Evolutionary conservation across 2,113 vertebrate genomes (phyloP).

Genomic region (Megaleporinus macrocephalus): DNA sequence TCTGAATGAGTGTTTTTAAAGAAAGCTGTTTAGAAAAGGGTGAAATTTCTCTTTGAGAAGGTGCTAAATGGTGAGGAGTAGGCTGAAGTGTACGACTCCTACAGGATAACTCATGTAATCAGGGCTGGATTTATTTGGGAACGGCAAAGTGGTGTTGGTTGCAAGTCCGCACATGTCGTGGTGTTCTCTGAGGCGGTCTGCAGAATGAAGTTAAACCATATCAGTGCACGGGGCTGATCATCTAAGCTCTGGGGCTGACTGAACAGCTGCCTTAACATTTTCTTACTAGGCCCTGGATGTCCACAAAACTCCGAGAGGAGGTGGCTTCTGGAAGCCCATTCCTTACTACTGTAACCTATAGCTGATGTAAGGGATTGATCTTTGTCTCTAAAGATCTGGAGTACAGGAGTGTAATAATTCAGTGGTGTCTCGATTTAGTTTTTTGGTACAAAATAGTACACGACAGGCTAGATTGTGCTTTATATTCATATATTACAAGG

Average conservation of each 20-base stretch:
- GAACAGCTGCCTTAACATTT: background rate
- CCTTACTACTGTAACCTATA: background rate
- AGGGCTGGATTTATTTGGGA: slow-evolving; percentile 1
- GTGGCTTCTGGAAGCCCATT: background rate
- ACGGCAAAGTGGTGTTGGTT: slow-evolving; percentile 12
- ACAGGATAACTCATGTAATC: slow-evolving; percentile 14
- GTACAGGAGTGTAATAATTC: too few relatives aligned
- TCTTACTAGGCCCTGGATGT: background rate
- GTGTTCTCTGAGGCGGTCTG: slow-evolving; percentile 3
- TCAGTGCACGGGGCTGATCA: background rate
- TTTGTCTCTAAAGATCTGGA: too few relatives aligned
- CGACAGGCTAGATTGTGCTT: too few relatives aligned
- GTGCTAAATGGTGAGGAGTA: background rate
- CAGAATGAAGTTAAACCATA: slow-evolving; percentile 6
- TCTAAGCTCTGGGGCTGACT: background rate
- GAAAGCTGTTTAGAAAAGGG: too few relatives aligned
- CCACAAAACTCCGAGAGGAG: background rate
- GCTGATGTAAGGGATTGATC: too few relatives aligned
- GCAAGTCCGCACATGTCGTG: slow-evolving; percentile 36
- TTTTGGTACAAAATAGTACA: too few relatives aligned
- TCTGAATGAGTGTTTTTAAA: too few relatives aligned
- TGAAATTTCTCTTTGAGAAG: background rate
- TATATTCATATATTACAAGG: too few relatives aligned
- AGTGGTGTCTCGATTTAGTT: too few relatives aligned
- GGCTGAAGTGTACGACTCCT: background rate